phyloP scores from a whole-genome alignment of 2,113 vertebrate genomes.

The Pteropus alecto region DNA sequence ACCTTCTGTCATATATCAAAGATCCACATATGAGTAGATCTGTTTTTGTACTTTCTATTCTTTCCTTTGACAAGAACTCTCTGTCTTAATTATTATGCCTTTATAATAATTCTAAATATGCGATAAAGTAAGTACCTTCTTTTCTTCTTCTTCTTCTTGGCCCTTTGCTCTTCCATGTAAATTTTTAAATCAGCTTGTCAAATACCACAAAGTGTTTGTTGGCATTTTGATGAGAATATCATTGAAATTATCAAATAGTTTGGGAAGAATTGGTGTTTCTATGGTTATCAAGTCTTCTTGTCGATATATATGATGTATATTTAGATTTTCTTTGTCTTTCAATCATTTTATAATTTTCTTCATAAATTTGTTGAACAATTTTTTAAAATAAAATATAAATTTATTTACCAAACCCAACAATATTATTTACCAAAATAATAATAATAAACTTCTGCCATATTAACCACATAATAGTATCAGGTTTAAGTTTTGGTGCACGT shows the following conservation, averaged over 20 bases:
- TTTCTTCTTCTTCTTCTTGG: neutral
- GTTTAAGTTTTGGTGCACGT: neutral
- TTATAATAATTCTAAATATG: neutral
- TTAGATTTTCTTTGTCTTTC: slow-evolving; percentile 21
- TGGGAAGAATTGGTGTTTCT: neutral
- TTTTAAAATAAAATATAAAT: neutral
- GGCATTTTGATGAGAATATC: neutral
- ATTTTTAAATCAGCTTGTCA: neutral
- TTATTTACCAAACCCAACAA: neutral
- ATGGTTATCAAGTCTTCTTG: neutral
- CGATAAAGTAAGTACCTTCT: neutral
- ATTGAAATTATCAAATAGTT: neutral
- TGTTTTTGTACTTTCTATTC: neutral
- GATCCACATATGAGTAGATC: neutral
- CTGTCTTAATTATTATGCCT: neutral
- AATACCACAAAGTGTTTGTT: neutral
- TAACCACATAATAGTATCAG: neutral
- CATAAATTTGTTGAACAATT: neutral
- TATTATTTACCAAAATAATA: neutral
- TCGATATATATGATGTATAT: neutral
- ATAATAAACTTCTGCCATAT: neutral
- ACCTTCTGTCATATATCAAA: neutral
- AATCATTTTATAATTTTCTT: neutral
- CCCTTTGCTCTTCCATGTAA: neutral
- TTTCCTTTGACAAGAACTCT: neutral